Base-by-base conservation (phyloP, 2,888 invertebrate species). In the Leptopilina myrica region DNA sequence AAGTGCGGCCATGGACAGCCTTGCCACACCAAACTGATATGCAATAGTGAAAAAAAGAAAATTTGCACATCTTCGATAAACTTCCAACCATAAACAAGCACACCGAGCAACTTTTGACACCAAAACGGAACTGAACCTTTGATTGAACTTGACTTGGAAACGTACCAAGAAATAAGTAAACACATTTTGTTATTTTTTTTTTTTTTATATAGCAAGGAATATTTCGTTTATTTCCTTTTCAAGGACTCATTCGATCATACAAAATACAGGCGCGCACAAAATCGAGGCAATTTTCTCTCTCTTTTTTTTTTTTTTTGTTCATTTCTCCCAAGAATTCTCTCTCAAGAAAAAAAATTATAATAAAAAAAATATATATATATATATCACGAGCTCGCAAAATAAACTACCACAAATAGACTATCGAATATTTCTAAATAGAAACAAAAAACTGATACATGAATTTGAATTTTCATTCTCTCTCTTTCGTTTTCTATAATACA, bases 121-220 rank as follows among this genome's bases (percentile, higher is more conserved):
- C 94, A 94, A 94, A 94, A 94, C 92, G 92, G 91, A 92, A 92
- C 92, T 92, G 92, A 92, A 92, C 92, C 92, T 92, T 92, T 92
- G 90, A 89, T 91, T 89, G 90, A 91, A 88, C 89, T 49, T 87
- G 86, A 92, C 91, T 91, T 92, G 91, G 92, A 92, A 91, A 91
- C 89, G 90, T 88, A 92, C 92, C 92, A 92, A 92, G 92, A 92
- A 92, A 92, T 92, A 92, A 92, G 91, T 85, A 87, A 90, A 91
- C 91, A 91, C 90, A 88, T 73, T 49, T 49, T 9, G 9, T 49
- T 0, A 4, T 49, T 49, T 49, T 49, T 49, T 49, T 49, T 49
- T 49, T 49, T 49, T 73, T 85, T 85, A 88, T 87, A 84, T 91
- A 90, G 89, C 87, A 91, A 90, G 91, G 91, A 91, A 91, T 91